Evolutionary conservation across 2,113 vertebrate genomes (phyloP), one percentile per base, ranked within the genome.

Genomic region (Rhynchopsitta pachyrhyncha): DNA sequence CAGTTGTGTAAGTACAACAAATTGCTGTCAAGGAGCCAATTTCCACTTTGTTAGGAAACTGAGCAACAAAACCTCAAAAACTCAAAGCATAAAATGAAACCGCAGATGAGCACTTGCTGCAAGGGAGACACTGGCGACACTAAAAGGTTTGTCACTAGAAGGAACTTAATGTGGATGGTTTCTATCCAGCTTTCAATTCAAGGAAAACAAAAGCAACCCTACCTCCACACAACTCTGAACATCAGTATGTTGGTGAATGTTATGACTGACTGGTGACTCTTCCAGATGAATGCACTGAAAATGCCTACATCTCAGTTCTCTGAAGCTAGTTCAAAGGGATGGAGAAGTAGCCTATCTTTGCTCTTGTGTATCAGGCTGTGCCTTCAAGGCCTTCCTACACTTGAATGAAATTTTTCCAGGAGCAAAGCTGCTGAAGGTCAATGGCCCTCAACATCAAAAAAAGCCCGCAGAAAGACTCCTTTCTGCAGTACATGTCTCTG

Each of bases 351-450:
- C 50, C 49, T 39, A 8, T 90, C 80, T 71, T 68, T 63, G 53
- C 8, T 27, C 29, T 83, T 64, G 5, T 28, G 19, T 67, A 78
- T 60, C 84, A 79, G 81, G 79, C 84, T 95, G 41, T 42, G 93
- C 92, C 92, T 93, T 82, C 73, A 67, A 85, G 84, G 79, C 41
- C 73, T 88, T 68, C 57, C 59, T 88, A 29, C 3, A 42, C 64
- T 79, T 82, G 16, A 91, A 22, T 35, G 39, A 70, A 53, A 71
- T 71, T 64, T 70, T 84, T 50, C 76, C 74, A 93, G 31, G 10
- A 92, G 94, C 49, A 88, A 92, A 75, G 22, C 73, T 74, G 49
- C 41, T 95, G 90, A 95, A 93, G 62, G 73, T 86, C 93, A 94
- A 3, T 1, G 10, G 62, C 37, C 33, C 75, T 80, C 68, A 87